Percentiles rank a stretch among this genome's conserved stretches.
Conservation (phyloP, 30 jellyfish, hydroid and myxozoan genomes). For the Hydractinia symbiolongicarpus region DNA sequence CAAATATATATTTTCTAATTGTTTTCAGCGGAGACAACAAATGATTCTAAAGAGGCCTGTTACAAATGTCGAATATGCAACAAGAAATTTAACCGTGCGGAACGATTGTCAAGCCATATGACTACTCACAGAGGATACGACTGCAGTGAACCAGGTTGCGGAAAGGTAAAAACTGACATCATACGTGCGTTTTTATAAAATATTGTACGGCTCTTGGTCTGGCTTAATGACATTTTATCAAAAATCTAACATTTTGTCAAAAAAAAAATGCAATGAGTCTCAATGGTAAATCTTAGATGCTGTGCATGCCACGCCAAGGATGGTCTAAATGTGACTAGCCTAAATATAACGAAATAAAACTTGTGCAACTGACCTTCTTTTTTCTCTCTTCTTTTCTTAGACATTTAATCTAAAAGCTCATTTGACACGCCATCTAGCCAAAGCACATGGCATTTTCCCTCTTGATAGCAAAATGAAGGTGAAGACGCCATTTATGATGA, state of each 20-base stretch:
- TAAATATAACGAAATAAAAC: no score
- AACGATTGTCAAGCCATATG: conserved; percentile 91
- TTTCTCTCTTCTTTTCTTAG: conserved; percentile 29
- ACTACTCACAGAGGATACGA: conserved; percentile 85
- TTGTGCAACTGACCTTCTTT: background rate
- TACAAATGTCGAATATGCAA: conserved; percentile 92
- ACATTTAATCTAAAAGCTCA: conserved; percentile 89
- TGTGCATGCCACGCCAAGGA: no score
- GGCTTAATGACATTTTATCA: background rate
- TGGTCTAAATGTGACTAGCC: no score
- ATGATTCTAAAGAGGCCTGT: conserved; percentile 68
- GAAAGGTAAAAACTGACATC: conserved; percentile 48
- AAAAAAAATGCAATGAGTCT: background rate
- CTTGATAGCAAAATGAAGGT: conserved; percentile 92
- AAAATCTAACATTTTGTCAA: background rate
- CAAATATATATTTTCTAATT: background rate
- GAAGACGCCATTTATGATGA: conserved; percentile 87
- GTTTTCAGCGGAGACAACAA: conserved; percentile 30
- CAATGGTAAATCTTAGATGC: no score
- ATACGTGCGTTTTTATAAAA: background rate
- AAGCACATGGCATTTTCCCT: conserved; percentile 78
- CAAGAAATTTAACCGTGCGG: conserved; percentile 94
- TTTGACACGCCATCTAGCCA: conserved; percentile 90
- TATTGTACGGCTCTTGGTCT: background rate
- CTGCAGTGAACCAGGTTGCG: conserved; percentile 95